Conservation (phyloP, 2,888 invertebrate genomes). For the Chymomyza amoena region DNA sequence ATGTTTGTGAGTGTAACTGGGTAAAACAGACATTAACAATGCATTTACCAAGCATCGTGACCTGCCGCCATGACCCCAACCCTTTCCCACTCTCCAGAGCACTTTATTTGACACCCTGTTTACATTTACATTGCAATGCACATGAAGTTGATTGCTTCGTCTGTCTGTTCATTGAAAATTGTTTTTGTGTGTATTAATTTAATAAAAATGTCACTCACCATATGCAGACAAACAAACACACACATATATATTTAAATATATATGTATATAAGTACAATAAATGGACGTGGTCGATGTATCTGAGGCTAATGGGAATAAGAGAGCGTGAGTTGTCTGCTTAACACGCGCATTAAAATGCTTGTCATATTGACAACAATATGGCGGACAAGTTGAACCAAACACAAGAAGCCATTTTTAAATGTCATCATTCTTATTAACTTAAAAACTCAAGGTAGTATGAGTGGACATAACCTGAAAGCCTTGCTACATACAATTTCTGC, state of each 20-base stretch:
- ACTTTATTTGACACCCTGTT: conserved; percentile 20
- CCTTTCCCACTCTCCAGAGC: neutral
- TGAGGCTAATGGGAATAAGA: neutral
- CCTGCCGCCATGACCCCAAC: neutral
- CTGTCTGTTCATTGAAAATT: conserved; percentile 23
- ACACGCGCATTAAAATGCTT: neutral
- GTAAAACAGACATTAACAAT: conserved; percentile 56
- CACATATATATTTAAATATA: neutral
- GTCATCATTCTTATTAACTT: neutral
- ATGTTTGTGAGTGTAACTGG: conserved; percentile 26
- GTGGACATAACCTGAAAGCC: neutral
- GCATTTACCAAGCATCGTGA: conserved; percentile 30
- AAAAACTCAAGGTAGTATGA: neutral
- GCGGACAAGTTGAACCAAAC: neutral
- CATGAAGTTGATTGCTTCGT: conserved; percentile 30
- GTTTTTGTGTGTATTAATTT: conserved; percentile 35
- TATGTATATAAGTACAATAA: neutral
- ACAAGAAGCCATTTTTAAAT: neutral
- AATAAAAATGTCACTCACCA: conserved; percentile 16
- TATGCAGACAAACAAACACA: conserved; percentile 18
- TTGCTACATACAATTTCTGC: neutral
- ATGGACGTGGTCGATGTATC: neutral
- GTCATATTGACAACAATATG: conserved; percentile 12
- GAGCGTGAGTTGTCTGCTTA: neutral
- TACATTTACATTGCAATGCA: conserved; percentile 44